These are phyloP conservation scores for Hyperoplus lanceolatus DNA, from an alignment of 2,797 vertebrate genomes.

Conservation along the genomic window DNA sequence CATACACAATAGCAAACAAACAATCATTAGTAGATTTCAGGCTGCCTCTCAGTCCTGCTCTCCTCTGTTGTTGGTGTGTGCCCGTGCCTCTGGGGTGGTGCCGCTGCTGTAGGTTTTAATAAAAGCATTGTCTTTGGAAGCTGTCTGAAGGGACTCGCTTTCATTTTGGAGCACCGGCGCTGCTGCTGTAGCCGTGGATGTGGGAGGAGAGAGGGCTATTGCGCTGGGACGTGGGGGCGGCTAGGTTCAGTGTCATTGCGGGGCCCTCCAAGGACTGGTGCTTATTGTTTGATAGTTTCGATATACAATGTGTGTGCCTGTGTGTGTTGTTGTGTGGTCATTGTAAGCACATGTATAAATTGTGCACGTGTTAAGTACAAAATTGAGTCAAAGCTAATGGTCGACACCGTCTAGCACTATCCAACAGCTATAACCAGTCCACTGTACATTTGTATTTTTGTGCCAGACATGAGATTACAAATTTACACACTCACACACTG, in stretches of 20 bases:
- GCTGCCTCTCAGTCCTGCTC: conserved; percentile 76
- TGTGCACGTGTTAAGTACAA: conserved; percentile 13
- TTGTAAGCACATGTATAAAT: conserved; percentile 48
- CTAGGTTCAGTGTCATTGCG: conserved; percentile 82
- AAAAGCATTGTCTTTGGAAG: conserved; percentile 88
- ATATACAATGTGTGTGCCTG: conserved; percentile 73
- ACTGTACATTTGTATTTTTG: conserved; percentile 37
- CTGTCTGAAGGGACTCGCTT: conserved; percentile 84
- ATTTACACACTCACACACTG: conserved; percentile 27
- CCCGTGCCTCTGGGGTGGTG: conserved; percentile 76
- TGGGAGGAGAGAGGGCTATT: conserved; percentile 81
- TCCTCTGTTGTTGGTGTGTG: conserved; percentile 74
- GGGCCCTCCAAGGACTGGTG: conserved; percentile 76
- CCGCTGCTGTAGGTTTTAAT: conserved; percentile 88
- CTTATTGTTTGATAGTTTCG: conserved; percentile 89
- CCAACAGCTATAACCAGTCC: conserved; percentile 39
- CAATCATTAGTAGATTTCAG: conserved; percentile 82
- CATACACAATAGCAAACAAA: conserved; percentile 74
- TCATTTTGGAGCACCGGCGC: conserved; percentile 81
- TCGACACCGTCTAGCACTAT: conserved; percentile 46
- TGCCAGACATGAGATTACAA: conserved; percentile 35
- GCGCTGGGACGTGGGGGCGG: conserved; percentile 80
- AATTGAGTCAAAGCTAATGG: conserved; percentile 45
- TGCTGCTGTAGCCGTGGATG: conserved; percentile 64
- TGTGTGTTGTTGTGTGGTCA: conserved; percentile 43